Evolutionary conservation across 2,113 vertebrate genomes (phyloP).

Genomic region (Labrus mixtus): DNA sequence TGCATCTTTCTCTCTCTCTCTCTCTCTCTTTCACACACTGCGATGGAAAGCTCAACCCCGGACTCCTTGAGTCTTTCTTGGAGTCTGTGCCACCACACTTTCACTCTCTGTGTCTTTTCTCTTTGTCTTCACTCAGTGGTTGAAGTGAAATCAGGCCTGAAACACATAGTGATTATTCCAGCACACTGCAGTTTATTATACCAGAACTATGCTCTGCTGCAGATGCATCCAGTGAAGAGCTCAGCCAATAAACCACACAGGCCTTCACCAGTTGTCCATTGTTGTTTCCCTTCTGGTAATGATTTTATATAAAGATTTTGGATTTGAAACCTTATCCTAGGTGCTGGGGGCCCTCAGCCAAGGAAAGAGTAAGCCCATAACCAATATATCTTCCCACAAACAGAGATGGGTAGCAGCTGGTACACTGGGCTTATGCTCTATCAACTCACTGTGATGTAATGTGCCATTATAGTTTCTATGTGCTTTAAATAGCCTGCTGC

Average conservation of each 20-base stretch:
- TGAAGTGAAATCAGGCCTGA: constrained; percentile 62
- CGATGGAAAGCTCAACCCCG: constrained; percentile 11
- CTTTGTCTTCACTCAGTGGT: constrained; percentile 29
- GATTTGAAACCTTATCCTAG: constrained; percentile 11
- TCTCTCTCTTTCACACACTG: neutral
- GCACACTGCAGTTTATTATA: constrained; percentile 61
- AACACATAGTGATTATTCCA: constrained; percentile 59
- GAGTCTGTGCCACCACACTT: constrained; percentile 33
- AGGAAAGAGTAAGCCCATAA: constrained; percentile 21
- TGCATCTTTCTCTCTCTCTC: neutral
- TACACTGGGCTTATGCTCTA: constrained; percentile 20
- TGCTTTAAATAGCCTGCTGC: constrained; percentile 49
- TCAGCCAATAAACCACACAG: constrained; percentile 7
- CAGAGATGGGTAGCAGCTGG: constrained; percentile 50
- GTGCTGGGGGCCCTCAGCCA: constrained; percentile 1
- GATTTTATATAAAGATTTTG: constrained; percentile 46
- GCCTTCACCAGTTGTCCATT: constrained; percentile 17
- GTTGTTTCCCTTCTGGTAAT: constrained; percentile 26
- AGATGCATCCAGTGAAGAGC: constrained; percentile 36
- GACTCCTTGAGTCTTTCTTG: constrained; percentile 10
- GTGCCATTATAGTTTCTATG: constrained; percentile 22
- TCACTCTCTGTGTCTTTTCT: constrained; percentile 27
- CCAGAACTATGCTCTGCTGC: constrained; percentile 41
- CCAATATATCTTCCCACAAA: constrained; percentile 24
- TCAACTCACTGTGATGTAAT: constrained; percentile 36